These are phyloP conservation scores for Nicator chloris DNA, from an alignment of 2,113 vertebrate species.

Conservation along the genomic window DNA sequence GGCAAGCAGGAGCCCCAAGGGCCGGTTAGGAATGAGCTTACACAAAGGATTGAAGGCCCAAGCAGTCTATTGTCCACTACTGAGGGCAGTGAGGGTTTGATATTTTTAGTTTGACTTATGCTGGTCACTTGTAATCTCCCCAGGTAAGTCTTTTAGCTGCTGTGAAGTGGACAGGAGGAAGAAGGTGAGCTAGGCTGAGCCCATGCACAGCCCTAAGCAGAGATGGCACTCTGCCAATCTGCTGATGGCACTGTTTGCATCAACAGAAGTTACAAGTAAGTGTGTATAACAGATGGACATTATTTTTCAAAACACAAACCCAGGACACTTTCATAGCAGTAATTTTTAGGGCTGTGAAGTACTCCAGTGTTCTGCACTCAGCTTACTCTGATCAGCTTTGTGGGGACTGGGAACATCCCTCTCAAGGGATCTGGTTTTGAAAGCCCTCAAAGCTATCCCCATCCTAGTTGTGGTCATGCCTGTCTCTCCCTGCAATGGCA, in stretches of 20 bases:
- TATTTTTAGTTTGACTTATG: not conserved
- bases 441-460: not conserved
- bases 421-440: fast-evolving
- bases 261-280: not conserved
- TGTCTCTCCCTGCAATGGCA: not conserved
- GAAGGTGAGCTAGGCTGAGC: not conserved
- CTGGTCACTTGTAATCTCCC: not conserved
- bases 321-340: not conserved
- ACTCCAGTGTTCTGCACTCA: not conserved
- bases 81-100: not conserved
- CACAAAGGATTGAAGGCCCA: not conserved
- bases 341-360: not conserved
- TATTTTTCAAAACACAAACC: not conserved
- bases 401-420: not conserved
- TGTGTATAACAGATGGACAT: not conserved
- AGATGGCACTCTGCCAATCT: fast-evolving
- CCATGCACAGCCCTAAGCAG: not conserved
- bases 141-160: not conserved
- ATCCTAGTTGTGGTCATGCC: not conserved
- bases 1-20: not conserved
- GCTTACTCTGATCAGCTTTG: not conserved
- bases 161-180: not conserved
- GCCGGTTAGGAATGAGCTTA: not conserved
- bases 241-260: fast-evolving
- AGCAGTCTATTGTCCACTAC: not conserved